Evolutionary conservation across 2,888 invertebrate species (phyloP).

Genomic region (Oxyteleia sp.): DNA sequence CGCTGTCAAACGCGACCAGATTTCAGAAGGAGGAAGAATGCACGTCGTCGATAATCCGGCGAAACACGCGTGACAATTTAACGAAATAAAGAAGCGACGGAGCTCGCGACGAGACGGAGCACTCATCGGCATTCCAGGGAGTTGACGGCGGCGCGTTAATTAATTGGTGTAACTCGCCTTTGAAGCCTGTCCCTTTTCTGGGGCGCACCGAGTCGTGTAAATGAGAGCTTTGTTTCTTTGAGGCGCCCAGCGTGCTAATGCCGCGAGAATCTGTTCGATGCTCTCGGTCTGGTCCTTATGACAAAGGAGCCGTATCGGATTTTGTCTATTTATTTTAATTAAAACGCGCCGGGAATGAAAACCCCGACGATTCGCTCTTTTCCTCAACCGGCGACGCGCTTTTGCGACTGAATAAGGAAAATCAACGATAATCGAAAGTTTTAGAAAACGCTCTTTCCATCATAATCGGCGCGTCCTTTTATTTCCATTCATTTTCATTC

Average conservation of each 20-base stretch:
- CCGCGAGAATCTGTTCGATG: slow-evolving; percentile 29
- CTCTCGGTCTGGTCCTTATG: neutral
- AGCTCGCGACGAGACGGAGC: slow-evolving; percentile 17
- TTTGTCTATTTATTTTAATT: slow-evolving; percentile 1
- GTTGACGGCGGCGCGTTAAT: slow-evolving; percentile 48
- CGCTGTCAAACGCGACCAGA: no score
- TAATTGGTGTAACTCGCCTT: slow-evolving; percentile 62
- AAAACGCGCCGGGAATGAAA: neutral
- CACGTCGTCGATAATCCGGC: neutral
- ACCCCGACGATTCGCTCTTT: neutral
- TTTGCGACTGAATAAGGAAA: neutral
- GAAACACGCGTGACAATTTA: slow-evolving; percentile 1
- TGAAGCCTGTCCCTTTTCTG: slow-evolving; percentile 48
- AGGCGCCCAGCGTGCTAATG: slow-evolving; percentile 38
- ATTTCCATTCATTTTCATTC: neutral
- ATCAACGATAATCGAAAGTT: neutral
- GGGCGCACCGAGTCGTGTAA: slow-evolving; percentile 45
- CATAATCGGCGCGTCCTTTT: neutral
- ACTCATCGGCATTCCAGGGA: slow-evolving; percentile 39
- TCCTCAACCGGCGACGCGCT: neutral
- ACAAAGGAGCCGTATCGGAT: slow-evolving; percentile 1
- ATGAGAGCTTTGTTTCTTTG: slow-evolving; percentile 59
- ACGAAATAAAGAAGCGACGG: slow-evolving; percentile 5
- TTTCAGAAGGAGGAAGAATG: no score
- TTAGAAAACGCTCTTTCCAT: neutral